Conservation (phyloP, 2,113 vertebrate genomes). For the Myotis lucifugus region DNA sequence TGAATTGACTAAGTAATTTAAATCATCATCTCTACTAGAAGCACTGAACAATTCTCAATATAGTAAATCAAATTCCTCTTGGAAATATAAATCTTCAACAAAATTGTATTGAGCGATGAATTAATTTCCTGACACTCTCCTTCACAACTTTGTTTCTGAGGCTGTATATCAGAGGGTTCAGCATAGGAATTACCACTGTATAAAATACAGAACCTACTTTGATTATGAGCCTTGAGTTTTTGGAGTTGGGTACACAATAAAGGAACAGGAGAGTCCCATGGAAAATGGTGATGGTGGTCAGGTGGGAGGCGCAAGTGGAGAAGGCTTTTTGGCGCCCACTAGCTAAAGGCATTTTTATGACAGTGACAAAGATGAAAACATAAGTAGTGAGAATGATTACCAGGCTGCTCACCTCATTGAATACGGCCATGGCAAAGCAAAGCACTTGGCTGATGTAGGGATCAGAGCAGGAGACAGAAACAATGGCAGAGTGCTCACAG, state of each 20-base stretch:
- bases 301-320: slow-evolving; percentile 47
- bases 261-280: slow-evolving; percentile 49
- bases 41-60: not conserved
- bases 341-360: slow-evolving; percentile 39
- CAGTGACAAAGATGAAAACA: not conserved
- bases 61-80: not conserved
- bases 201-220: slow-evolving; percentile 35
- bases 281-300: slow-evolving; percentile 9
- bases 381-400: slow-evolving; percentile 20
- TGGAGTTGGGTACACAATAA: not conserved
- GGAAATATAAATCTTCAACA: not conserved
- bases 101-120: not conserved
- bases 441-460: not conserved
- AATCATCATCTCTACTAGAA: not conserved
- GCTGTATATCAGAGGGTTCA: not conserved
- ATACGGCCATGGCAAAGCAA: not conserved
- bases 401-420: not conserved
- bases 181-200: not conserved
- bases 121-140: not conserved
- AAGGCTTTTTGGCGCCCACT: not conserved
- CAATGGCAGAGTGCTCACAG: slow-evolving; percentile 53
- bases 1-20: not conserved
- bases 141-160: not conserved
- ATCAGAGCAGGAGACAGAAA: slow-evolving; percentile 40
- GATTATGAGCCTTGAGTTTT: slow-evolving; percentile 23